phyloP scores from a whole-genome alignment of 2,113 vertebrate genomes.

The Regulus satrapa region DNA sequence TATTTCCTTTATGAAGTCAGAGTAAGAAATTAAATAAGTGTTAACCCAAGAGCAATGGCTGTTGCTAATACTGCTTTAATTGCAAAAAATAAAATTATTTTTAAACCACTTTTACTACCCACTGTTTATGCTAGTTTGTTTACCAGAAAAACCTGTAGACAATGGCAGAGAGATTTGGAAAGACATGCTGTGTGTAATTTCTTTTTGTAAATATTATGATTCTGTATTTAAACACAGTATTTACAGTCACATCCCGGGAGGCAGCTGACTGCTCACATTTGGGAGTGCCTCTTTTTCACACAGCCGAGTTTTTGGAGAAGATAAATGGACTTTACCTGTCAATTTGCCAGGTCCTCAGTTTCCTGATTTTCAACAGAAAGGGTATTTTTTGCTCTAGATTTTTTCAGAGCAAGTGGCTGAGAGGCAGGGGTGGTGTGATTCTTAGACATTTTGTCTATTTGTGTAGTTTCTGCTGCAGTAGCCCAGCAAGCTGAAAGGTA shows the following conservation, averaged over 20 bases:
- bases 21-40: background rate
- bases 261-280: background rate
- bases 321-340: background rate
- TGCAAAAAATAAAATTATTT: background rate
- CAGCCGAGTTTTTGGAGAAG: background rate
- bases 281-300: background rate
- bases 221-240: background rate
- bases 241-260: background rate
- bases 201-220: background rate
- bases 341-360: background rate
- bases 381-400: background rate
- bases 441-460: background rate
- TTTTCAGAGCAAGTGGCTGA: background rate
- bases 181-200: background rate
- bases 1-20: background rate
- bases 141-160: background rate
- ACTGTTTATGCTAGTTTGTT: background rate
- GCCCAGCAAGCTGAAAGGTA: background rate
- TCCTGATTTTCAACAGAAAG: background rate
- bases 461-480: background rate
- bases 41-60: background rate
- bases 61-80: background rate
- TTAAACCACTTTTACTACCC: background rate
- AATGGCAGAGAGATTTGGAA: background rate
- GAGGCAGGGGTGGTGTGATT: background rate